These are phyloP conservation scores for Montifringilla adamsi DNA, from an alignment of 2,113 vertebrate genomes.

Conservation along the genomic window DNA sequence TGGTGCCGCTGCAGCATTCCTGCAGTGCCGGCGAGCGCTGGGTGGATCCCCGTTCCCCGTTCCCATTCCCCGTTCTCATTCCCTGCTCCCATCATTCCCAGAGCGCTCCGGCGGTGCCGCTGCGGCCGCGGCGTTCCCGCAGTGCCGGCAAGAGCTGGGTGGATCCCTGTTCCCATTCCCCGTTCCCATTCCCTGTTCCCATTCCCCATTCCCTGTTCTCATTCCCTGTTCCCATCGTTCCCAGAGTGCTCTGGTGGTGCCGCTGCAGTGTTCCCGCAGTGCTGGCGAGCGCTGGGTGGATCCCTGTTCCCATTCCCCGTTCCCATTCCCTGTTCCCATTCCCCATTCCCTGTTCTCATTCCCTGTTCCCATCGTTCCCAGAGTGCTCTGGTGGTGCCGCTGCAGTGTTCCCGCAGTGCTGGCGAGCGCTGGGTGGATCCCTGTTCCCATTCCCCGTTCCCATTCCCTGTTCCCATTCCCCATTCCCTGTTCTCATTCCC, in stretches of 20 bases:
- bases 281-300: constrained; percentile 45
- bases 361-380: constrained; percentile 40
- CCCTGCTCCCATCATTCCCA: not conserved
- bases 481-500: too few relatives aligned
- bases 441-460: not conserved
- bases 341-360: not conserved
- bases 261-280: not conserved
- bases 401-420: too few relatives aligned
- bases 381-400: too few relatives aligned
- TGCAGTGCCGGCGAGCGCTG: not conserved
- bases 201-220: too few relatives aligned
- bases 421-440: too few relatives aligned
- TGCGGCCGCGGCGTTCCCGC: not conserved
- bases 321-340: too few relatives aligned
- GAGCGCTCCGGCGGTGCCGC: not conserved
- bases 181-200: not conserved
- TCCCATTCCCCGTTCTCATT: constrained; percentile 30
- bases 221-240: not conserved
- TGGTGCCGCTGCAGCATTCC: not conserved
- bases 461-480: accelerated
- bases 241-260: not conserved
- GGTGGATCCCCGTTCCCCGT: not conserved
- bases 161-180: not conserved
- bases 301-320: constrained; percentile 9
- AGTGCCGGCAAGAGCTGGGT: not conserved